These are phyloP conservation scores for Myotis planiceps DNA, from an alignment of 2,797 vertebrate species.

Conservation along the genomic window DNA sequence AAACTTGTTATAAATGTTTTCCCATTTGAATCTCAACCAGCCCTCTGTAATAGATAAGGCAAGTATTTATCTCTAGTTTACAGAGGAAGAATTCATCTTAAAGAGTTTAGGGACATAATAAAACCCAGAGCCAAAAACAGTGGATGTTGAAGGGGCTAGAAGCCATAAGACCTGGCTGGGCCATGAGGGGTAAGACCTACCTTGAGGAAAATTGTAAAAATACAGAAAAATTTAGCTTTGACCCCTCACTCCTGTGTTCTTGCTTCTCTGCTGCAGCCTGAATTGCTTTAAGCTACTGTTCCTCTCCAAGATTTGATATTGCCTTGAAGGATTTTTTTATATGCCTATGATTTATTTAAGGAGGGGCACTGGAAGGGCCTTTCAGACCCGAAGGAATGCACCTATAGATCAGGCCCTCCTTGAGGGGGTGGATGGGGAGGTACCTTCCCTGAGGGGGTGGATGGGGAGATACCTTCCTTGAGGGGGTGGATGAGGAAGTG, in stretches of 20 bases:
- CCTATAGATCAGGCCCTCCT: background rate
- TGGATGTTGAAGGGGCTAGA: background rate
- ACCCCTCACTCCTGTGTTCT: background rate
- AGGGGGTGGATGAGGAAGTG: background rate
- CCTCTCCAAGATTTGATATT: background rate
- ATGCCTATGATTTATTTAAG: background rate
- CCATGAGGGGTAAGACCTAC: background rate
- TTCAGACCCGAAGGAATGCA: background rate
- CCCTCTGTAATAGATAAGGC: background rate
- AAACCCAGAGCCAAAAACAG: background rate
- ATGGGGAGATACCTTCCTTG: too few relatives aligned
- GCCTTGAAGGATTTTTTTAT: background rate
- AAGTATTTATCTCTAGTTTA: background rate
- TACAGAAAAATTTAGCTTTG: background rate
- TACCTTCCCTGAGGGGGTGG: background rate
- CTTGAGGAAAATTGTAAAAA: background rate
- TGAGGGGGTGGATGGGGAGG: background rate
- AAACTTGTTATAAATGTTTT: background rate
- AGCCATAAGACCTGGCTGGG: background rate
- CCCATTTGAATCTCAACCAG: background rate
- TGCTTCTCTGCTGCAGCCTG: background rate
- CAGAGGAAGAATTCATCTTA: background rate
- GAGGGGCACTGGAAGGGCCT: background rate
- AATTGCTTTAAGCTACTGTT: background rate
- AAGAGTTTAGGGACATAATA: background rate